Conservation (phyloP, 2,888 invertebrate species). For the Chloroclystis v-ata region DNA sequence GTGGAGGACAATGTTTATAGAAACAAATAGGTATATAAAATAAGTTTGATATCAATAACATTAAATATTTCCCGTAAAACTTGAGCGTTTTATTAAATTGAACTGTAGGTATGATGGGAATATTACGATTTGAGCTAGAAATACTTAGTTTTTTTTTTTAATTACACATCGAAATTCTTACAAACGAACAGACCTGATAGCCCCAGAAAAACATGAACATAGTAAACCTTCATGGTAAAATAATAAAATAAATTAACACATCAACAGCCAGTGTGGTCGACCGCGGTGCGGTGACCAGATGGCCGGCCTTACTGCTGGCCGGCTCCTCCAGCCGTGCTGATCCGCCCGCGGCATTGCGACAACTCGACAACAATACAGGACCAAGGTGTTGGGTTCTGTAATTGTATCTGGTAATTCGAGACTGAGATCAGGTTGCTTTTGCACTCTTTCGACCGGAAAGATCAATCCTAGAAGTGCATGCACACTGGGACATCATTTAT, state of each 20-base stretch:
- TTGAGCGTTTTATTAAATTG: too few relatives aligned
- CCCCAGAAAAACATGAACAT: slow-evolving; percentile 50
- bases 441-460: slow-evolving; percentile 66
- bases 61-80: too few relatives aligned
- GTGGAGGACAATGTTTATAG: too few relatives aligned
- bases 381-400: slow-evolving; percentile 55
- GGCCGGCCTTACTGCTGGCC: slow-evolving; percentile 38
- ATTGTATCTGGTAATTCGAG: slow-evolving; percentile 58
- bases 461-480: slow-evolving; percentile 40
- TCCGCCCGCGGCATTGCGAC: slow-evolving; percentile 55
- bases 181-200: slow-evolving; percentile 44
- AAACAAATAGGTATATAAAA: too few relatives aligned
- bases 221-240: slow-evolving; percentile 48
- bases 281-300: slow-evolving; percentile 67
- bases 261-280: slow-evolving; percentile 74
- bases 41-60: too few relatives aligned
- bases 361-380: slow-evolving; percentile 46
- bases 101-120: too few relatives aligned
- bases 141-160: too few relatives aligned
- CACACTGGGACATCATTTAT: slow-evolving; percentile 13
- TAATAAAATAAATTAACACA: slow-evolving; percentile 68
- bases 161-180: too few relatives aligned
- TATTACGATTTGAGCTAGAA: too few relatives aligned
- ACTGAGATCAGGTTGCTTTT: slow-evolving; percentile 55
- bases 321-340: slow-evolving; percentile 45